phyloP scores from a whole-genome alignment of 2,797 vertebrate genomes.

The Diglossa cyanea region DNA sequence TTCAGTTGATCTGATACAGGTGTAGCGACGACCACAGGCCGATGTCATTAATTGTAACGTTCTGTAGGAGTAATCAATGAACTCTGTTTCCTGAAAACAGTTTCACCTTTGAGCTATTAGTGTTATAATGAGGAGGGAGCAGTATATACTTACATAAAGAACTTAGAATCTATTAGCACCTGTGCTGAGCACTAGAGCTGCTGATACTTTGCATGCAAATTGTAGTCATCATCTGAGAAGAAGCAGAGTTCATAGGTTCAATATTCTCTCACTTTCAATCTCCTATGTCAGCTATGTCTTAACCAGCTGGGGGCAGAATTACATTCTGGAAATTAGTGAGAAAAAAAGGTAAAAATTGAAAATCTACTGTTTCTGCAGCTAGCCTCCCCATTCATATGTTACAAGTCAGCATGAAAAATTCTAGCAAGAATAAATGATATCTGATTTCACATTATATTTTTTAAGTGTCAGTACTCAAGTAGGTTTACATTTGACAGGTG shows the following conservation, averaged over 20 bases:
- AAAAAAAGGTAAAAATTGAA: slow-evolving; percentile 59
- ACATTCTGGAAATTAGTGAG: slow-evolving; percentile 89
- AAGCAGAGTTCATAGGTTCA: slow-evolving; percentile 43
- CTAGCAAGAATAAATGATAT: slow-evolving; percentile 65
- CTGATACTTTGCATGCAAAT: slow-evolving; percentile 34
- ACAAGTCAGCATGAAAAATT: slow-evolving; percentile 70
- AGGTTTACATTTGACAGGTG: slow-evolving; percentile 69
- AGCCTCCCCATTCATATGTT: slow-evolving; percentile 49
- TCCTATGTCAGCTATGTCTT: slow-evolving; percentile 76
- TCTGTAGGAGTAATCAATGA: slow-evolving; percentile 27
- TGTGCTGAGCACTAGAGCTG: background rate
- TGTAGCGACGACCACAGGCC: background rate
- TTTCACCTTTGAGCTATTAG: slow-evolving; percentile 23
- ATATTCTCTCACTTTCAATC: slow-evolving; percentile 42
- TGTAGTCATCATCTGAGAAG: slow-evolving; percentile 9
- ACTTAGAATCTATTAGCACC: slow-evolving; percentile 34
- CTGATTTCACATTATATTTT: slow-evolving; percentile 71
- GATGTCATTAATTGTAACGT: slow-evolving; percentile 41
- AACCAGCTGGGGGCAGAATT: slow-evolving; percentile 98
- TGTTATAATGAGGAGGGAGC: slow-evolving; percentile 5
- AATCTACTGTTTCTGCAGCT: slow-evolving; percentile 54
- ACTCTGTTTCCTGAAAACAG: slow-evolving; percentile 30
- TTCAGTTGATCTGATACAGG: background rate
- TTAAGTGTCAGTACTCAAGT: slow-evolving; percentile 62
- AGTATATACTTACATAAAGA: background rate